Evolutionary conservation across 2,888 invertebrate genomes (phyloP).

Genomic region (Craniophora ligustri): DNA sequence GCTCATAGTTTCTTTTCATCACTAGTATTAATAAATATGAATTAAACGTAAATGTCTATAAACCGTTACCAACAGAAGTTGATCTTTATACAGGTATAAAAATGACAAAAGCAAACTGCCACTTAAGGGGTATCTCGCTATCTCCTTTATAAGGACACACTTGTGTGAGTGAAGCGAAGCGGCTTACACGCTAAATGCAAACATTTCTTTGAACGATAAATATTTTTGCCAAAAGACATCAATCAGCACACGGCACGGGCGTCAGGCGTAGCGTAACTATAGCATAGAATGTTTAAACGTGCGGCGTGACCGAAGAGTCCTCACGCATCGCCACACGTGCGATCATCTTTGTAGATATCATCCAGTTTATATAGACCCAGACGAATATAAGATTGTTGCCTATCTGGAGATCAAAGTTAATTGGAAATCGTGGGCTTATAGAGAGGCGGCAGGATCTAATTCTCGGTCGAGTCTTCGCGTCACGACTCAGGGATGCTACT

Average conservation of each 20-base stretch:
- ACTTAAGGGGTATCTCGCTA: conserved; percentile 6
- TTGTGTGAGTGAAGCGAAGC: conserved; percentile 31
- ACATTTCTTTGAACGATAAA: conserved; percentile 34
- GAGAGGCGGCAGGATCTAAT: conserved; percentile 71
- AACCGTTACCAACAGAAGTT: background rate
- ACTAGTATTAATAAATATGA: too few relatives aligned
- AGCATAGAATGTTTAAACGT: conserved; percentile 61
- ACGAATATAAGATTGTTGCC: conserved; percentile 14
- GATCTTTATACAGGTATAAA: conserved; percentile 18
- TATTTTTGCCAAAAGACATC: conserved; percentile 62
- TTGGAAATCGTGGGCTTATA: conserved; percentile 52
- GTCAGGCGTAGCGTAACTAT: conserved; percentile 58
- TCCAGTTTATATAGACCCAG: conserved; percentile 50
- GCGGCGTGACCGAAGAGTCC: conserved; percentile 71
- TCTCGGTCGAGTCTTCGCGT: conserved; percentile 68
- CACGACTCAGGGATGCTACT: conserved; percentile 67
- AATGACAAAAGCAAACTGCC: conserved; percentile 26
- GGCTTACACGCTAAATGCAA: conserved; percentile 33
- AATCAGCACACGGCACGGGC: conserved; percentile 62
- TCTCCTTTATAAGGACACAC: conserved; percentile 16
- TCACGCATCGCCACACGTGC: conserved; percentile 70
- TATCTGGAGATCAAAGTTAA: conserved; percentile 46
- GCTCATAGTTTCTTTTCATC: too few relatives aligned
- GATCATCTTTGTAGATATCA: conserved; percentile 57
- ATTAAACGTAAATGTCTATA: conserved; percentile 3